Evolutionary conservation across 1,140 invertebrate species (phyloP).

Genomic region (Agrypnia vestita): DNA sequence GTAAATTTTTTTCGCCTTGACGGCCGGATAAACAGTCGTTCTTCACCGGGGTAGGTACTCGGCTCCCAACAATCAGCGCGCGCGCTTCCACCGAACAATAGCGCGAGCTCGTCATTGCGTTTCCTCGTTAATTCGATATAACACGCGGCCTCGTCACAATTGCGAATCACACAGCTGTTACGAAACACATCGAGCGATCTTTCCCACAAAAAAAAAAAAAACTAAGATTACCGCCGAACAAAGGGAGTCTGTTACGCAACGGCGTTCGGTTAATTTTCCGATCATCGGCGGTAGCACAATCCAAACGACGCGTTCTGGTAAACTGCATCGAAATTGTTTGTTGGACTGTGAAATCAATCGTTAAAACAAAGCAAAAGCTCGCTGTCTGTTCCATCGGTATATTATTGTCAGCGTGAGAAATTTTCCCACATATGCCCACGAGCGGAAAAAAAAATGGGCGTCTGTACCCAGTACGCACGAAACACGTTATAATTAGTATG

Average conservation of each 20-base stretch:
- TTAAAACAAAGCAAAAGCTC: not conserved
- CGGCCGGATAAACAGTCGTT: no score
- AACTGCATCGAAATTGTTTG: conserved; percentile 1
- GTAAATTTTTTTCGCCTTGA: no score
- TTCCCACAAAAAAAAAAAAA: conserved; percentile 24
- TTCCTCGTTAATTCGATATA: conserved; percentile 13
- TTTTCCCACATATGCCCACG: not conserved
- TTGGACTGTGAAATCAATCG: conserved; percentile 31
- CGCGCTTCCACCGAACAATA: conserved; percentile 28
- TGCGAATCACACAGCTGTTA: not conserved
- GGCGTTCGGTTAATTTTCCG: not conserved
- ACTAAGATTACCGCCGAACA: not conserved
- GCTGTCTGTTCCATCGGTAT: not conserved
- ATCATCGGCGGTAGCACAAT: not conserved
- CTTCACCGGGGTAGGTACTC: no score
- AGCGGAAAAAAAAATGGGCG: no score
- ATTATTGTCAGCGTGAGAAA: conserved; percentile 7
- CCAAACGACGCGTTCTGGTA: not conserved
- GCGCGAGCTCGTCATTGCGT: not conserved
- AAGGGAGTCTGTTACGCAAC: conserved; percentile 13
- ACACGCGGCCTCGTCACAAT: conserved; percentile 34
- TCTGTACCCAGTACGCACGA: no score
- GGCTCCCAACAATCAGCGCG: not conserved
- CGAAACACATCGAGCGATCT: not conserved
- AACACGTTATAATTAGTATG: no score